Evolutionary conservation across 1,140 invertebrate genomes (phyloP), one percentile per base, ranked within the genome.

Genomic region (Lucilia cuprina): DNA sequence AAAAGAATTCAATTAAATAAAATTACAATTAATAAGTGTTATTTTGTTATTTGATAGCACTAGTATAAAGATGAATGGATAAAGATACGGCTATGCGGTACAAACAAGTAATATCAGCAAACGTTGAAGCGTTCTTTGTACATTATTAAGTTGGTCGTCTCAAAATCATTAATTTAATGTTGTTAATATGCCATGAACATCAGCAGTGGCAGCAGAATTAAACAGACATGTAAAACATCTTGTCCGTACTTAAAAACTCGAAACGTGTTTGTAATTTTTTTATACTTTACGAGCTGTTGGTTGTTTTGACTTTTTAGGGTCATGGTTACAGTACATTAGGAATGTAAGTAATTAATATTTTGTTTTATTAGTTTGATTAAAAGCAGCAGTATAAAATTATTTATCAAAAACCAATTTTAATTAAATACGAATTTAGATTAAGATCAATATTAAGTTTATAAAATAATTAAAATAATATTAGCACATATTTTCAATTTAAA

Each of bases 251-350:
- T 70, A 21, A 70, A 30, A 30, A 70, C 21, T 70, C 9, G 2
- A 70, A 70, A 70, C 65, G 65, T 70, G 65, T 70, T 70, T 70
- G 65, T 70, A 70, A 70, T 70, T 70, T 70, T 70, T 70, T 30
- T 60, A 60, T 60, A n/a, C 14, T 60, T 41, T 7, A 10, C 41
- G 41, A 41, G 41, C 41, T 41, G 41, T 41, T 41, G 41, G 41
- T 41, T 41, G 25, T 30, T 30, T 30, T 30, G 41, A 10, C 41
- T 41, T 41, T 41, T 8, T 3, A 41, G 41, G 41, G 10, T 41
- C 41, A 3, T 10, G 7, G 10, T 41, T 41, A 60, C 14, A 17
- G n/a, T 2, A 7, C 55, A 60, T 17, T 17, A n/a, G 13, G 55
- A 3, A 60, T n/a, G 55, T 60, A 41, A 41, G 55, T 60, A 60